A percentile compares a stretch with the other conserved stretches of the same genome.
Conservation (phyloP, 1,140 invertebrate genomes). For the Platyscapa corneri region DNA sequence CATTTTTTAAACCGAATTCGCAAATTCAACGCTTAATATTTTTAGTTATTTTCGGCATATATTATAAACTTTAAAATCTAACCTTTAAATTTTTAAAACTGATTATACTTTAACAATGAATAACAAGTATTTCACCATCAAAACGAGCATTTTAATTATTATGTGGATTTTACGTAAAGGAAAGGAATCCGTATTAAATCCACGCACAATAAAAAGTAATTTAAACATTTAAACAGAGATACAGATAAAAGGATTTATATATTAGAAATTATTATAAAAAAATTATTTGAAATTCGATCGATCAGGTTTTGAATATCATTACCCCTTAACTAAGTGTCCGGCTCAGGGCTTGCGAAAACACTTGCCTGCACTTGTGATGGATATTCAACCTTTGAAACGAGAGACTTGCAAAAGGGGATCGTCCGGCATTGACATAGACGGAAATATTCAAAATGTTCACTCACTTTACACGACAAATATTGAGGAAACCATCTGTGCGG, state of each 20-base stretch:
- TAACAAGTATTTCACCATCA: too few relatives aligned
- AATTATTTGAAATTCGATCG: constrained; percentile 12
- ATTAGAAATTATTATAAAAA: not conserved
- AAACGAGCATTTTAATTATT: too few relatives aligned
- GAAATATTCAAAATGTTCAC: constrained; percentile 1
- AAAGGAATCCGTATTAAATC: too few relatives aligned
- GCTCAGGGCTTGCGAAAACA: not conserved
- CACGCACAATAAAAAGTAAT: too few relatives aligned
- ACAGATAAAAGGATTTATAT: not conserved
- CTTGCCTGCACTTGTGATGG: not conserved
- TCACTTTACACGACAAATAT: not conserved
- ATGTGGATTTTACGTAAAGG: too few relatives aligned
- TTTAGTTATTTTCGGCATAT: too few relatives aligned
- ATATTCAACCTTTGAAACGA: constrained; percentile 26
- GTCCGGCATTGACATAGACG: not conserved
- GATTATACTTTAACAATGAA: too few relatives aligned
- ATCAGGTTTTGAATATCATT: constrained; percentile 16
- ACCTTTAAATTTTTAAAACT: too few relatives aligned
- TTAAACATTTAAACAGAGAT: too few relatives aligned
- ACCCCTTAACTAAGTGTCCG: not conserved
- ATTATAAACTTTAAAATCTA: too few relatives aligned
- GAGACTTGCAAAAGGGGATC: not conserved
- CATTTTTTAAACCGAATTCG: not conserved
- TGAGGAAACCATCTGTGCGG: not conserved
- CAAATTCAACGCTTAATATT: too few relatives aligned